These are phyloP conservation scores for Thamnaconus septentrionalis DNA, from an alignment of 2,113 vertebrate species.

Conservation along the genomic window DNA sequence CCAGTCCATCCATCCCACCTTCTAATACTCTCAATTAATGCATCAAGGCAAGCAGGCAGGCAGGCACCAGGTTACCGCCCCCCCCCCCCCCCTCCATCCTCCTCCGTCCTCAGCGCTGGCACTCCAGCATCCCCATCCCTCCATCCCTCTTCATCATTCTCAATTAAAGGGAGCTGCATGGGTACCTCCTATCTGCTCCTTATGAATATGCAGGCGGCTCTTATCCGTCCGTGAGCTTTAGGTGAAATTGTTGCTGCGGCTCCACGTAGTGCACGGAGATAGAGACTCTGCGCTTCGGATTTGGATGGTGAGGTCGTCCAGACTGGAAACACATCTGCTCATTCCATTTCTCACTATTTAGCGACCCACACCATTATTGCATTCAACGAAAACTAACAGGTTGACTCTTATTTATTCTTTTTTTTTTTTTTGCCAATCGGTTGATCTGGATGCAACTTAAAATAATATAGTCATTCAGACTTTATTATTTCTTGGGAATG, in stretches of 20 bases:
- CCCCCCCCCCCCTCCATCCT: constrained; percentile 41
- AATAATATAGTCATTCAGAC: too few species aligned
- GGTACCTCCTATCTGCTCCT: constrained; percentile 70
- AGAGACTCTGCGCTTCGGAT: background rate
- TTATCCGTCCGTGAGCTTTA: constrained; percentile 56
- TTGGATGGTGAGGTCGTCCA: background rate
- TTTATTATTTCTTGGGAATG: too few species aligned
- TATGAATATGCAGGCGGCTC: constrained; percentile 75
- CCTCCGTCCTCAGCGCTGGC: constrained; percentile 19
- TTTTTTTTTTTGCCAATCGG: too few species aligned
- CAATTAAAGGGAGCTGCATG: constrained; percentile 72
- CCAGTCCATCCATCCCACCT: constrained; percentile 54
- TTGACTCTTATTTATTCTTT: too few species aligned
- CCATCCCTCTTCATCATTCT: constrained; percentile 75
- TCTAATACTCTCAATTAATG: constrained; percentile 77
- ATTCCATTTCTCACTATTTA: too few species aligned
- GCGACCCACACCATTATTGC: too few species aligned
- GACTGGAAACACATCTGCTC: too few species aligned
- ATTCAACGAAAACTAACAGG: too few species aligned
- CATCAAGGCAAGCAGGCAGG: constrained; percentile 71
- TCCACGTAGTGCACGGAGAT: constrained; percentile 41
- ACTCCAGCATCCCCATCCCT: constrained; percentile 31
- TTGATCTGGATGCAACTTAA: too few species aligned
- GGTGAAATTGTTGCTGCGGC: constrained; percentile 53
- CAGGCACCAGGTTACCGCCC: constrained; percentile 65